A percentile compares a stretch with the other conserved stretches of the same genome.
Conservation (phyloP, 2,113 vertebrate species). For the Hydrochoerus hydrochaeris region DNA sequence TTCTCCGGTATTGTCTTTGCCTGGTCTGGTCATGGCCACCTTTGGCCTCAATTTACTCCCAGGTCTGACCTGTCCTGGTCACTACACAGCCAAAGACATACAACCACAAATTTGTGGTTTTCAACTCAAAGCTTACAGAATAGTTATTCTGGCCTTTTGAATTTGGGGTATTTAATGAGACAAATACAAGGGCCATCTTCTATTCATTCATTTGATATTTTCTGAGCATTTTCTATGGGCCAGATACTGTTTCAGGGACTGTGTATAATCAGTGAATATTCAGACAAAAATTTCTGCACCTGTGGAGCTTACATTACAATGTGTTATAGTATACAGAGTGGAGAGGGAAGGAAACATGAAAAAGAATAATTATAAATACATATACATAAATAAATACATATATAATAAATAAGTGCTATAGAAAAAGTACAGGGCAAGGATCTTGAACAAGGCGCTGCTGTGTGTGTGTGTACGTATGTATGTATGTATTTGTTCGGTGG, state of each 20-base stretch:
- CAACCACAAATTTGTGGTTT: background rate
- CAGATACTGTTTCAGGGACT: background rate
- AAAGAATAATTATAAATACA: background rate
- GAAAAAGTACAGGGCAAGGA: background rate
- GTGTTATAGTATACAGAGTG: background rate
- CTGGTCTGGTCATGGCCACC: background rate
- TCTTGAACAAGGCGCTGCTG: background rate
- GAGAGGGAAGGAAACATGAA: background rate
- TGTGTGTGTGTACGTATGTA: background rate
- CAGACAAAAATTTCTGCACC: background rate
- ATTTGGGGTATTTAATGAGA: slow-evolving; percentile 9
- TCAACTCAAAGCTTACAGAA: background rate
- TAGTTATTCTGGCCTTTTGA: slow-evolving; percentile 1
- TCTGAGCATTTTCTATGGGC: background rate
- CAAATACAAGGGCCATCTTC: background rate
- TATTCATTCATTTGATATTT: background rate
- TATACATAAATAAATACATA: background rate
- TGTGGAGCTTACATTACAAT: background rate
- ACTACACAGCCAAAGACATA: background rate
- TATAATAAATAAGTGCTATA: background rate
- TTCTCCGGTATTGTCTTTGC: background rate
- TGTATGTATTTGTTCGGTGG: background rate
- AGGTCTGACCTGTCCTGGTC: background rate
- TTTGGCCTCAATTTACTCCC: background rate
- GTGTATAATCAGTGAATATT: background rate